Evolutionary conservation across 2,888 invertebrate species (phyloP), one percentile per base, ranked within the genome.

Genomic region (Polydrusus tereticollis): DNA sequence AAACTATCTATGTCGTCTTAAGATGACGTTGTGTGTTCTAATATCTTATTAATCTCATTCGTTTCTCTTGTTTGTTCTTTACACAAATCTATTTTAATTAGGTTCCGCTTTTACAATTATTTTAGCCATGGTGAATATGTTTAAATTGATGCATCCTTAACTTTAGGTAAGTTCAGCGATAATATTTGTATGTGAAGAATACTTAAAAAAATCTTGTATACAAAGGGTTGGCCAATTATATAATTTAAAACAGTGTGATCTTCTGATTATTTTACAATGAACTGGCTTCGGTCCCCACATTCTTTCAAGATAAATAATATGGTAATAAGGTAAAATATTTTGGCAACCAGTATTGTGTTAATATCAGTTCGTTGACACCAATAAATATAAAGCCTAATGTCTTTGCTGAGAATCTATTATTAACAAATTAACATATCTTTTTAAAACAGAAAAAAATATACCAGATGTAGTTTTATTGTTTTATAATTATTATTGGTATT

Each of bases 271-370:
- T n/a, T n/a, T 45, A 64, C 47, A 21, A 36, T 47, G 59, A 64
- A 64, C 70, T 36, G 63, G 63, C 64, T 70, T 59, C 12, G 29
- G 41, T 21, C 18, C 16, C 52, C 55, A 47, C 69, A 69, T 69
- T 69, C 69, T 55, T 41, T 26, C 18, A 38, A 47, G 58, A 70
- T 64, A 70, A 64, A 70, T 70, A 64, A 70, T 70, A 70, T 70
- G 70, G 20, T 70, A 70, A 70, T 70, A 23, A 70, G 47, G 64
- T 12, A 57, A 36, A 43, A 64, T 50, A 57, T 57, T 70, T 70
- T 58, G 64, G 70, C 70, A 57, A 69, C 63, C 36, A 50, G 68
- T 67, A 64, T 64, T 63, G 69, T 69, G 52, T 62, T 57, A 52
- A 63, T 36, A 38, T 50, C 36, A 38, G 70, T 70, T 70, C 70